These are phyloP conservation scores for Micropterix aruncella DNA, from an alignment of 2,888 invertebrate species.

Conservation along the genomic window DNA sequence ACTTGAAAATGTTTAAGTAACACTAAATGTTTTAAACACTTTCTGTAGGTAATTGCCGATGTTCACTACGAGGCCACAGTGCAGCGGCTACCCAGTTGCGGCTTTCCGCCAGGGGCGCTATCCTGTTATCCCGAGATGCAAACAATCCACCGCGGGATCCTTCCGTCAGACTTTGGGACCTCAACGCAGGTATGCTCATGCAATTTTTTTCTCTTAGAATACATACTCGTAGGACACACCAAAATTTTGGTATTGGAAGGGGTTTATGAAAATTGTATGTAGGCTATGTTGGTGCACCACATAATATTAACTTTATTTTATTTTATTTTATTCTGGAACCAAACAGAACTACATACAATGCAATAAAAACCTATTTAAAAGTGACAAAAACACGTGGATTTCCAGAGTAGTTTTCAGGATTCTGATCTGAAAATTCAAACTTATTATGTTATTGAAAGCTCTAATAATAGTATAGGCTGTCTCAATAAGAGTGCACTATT, in stretches of 20 bases:
- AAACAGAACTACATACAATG: too few species aligned
- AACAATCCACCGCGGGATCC: conserved; percentile 49
- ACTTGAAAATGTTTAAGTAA: too few species aligned
- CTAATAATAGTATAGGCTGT: too few species aligned
- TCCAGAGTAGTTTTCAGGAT: too few species aligned
- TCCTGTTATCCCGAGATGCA: conserved; percentile 57
- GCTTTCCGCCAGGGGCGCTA: conserved; percentile 56
- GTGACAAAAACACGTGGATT: too few species aligned
- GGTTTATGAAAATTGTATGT: not conserved
- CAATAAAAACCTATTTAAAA: too few species aligned
- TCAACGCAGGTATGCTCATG: conserved; percentile 47
- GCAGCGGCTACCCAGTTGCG: conserved; percentile 62
- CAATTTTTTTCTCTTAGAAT: not conserved
- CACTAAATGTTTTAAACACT: too few species aligned
- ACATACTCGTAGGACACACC: not conserved
- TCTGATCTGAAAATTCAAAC: too few species aligned
- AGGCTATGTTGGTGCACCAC: not conserved
- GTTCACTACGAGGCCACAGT: conserved; percentile 63
- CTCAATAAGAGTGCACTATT: too few species aligned
- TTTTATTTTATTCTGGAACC: too few species aligned
- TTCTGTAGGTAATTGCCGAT: conserved; percentile 67
- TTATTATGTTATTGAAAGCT: too few species aligned
- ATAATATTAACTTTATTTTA: too few species aligned
- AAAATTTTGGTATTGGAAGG: not conserved
- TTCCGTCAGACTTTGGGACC: conserved; percentile 70